Evolutionary conservation across 2,888 invertebrate species (phyloP).

Genomic region (Habroteleia sp.): DNA sequence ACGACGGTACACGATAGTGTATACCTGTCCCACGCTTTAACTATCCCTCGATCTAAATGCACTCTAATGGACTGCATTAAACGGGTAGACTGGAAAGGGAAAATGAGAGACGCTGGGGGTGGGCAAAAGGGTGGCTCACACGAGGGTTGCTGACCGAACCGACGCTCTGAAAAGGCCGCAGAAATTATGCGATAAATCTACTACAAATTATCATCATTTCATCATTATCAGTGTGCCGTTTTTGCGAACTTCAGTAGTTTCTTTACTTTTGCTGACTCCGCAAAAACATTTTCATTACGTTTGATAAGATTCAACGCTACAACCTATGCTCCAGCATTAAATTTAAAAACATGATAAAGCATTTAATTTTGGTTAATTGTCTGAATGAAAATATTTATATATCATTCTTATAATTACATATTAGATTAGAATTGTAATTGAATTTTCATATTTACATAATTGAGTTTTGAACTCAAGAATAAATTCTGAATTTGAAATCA

Average conservation of each 20-base stretch:
- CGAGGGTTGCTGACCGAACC: conserved; percentile 67
- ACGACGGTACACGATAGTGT: conserved; percentile 62
- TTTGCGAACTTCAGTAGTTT: background rate
- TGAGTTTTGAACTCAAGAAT: too few species aligned
- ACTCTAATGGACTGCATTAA: conserved; percentile 82
- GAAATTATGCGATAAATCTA: conserved; percentile 51
- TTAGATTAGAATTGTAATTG: too few species aligned
- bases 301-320: background rate
- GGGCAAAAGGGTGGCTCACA: conserved; percentile 58
- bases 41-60: conserved; percentile 81
- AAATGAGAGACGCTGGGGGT: conserved; percentile 63
- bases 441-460: too few species aligned
- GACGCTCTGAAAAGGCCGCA: conserved; percentile 67
- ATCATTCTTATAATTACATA: too few species aligned
- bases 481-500: too few species aligned
- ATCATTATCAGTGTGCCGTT: conserved; percentile 15
- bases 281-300: background rate
- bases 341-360: too few species aligned
- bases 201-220: conserved; percentile 40
- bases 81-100: conserved; percentile 73
- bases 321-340: background rate
- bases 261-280: background rate
- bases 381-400: too few species aligned
- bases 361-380: too few species aligned
- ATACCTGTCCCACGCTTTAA: conserved; percentile 77